These are phyloP conservation scores for Sparus aurata DNA, from an alignment of 2,797 vertebrate genomes.

Conservation along the genomic window DNA sequence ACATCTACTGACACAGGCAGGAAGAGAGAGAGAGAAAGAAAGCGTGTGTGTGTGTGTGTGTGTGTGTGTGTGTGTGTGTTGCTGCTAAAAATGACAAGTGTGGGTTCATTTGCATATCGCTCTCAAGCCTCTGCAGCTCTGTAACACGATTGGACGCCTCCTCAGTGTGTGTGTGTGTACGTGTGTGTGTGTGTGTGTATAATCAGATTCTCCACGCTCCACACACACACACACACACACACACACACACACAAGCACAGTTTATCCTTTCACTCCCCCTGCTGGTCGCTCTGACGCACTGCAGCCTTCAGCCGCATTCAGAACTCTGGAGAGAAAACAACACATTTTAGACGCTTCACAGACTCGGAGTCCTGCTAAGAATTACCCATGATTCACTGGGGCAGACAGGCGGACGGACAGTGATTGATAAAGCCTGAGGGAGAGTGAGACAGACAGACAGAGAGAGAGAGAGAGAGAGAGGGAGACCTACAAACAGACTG, in stretches of 20 bases:
- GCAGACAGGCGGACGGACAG: conserved; percentile 16
- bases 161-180: conserved; percentile 23
- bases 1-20: conserved; percentile 38
- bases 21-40: conserved; percentile 14
- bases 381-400: conserved; percentile 55
- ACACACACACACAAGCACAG: conserved; percentile 28
- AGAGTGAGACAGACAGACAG: conserved; percentile 16
- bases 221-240: conserved; percentile 24
- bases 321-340: background rate
- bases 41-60: background rate
- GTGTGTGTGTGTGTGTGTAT: conserved; percentile 47
- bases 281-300: conserved; percentile 32
- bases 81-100: conserved; percentile 63
- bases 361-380: background rate
- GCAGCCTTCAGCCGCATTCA: conserved; percentile 7
- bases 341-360: background rate
- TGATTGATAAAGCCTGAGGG: conserved; percentile 67
- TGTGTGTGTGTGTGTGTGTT: conserved; percentile 11
- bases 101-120: conserved; percentile 69
- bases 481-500: conserved; percentile 56
- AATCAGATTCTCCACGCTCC: conserved; percentile 66
- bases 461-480: background rate
- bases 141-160: conserved; percentile 60
- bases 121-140: conserved; percentile 56
- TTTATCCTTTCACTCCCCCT: conserved; percentile 62